Conservation (phyloP, 2,797 vertebrate species). For the Chelmon rostratus region DNA sequence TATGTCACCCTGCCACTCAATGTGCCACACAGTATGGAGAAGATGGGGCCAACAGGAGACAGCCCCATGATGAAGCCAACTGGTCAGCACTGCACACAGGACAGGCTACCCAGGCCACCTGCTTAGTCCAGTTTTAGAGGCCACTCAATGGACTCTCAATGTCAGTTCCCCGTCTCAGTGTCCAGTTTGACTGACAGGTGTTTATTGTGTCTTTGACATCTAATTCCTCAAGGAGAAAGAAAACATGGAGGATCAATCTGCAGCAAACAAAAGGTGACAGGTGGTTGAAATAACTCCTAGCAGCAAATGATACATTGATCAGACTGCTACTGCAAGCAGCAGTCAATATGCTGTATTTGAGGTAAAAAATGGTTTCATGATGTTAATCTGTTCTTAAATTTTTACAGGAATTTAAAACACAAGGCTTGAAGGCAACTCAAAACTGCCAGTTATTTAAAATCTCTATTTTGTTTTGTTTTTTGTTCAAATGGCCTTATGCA, state of each 20-base stretch:
- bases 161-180: slow-evolving; percentile 69
- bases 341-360: slow-evolving; percentile 2
- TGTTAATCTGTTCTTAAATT: slow-evolving; percentile 14
- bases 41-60: slow-evolving; percentile 79
- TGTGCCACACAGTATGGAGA: slow-evolving; percentile 78
- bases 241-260: slow-evolving; percentile 48
- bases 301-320: slow-evolving; percentile 27
- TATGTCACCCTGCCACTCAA: slow-evolving; percentile 84
- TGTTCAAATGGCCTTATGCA: slow-evolving; percentile 49
- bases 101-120: slow-evolving; percentile 81
- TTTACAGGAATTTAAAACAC: slow-evolving; percentile 24
- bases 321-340: not conserved
- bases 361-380: not conserved
- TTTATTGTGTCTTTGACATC: slow-evolving; percentile 63
- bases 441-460: slow-evolving; percentile 34
- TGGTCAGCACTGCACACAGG: slow-evolving; percentile 79
- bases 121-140: slow-evolving; percentile 77
- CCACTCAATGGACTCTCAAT: slow-evolving; percentile 75
- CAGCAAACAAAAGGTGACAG: slow-evolving; percentile 19
- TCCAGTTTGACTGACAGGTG: slow-evolving; percentile 76
- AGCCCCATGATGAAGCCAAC: slow-evolving; percentile 83
- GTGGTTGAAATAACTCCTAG: slow-evolving; percentile 41
- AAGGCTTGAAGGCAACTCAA: slow-evolving; percentile 11
- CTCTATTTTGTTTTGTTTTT: slow-evolving; percentile 42
- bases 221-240: slow-evolving; percentile 38